Evolutionary conservation across 2,113 vertebrate genomes (phyloP), one percentile per base, ranked within the genome.

Genomic region (Lepisosteus osseus): DNA sequence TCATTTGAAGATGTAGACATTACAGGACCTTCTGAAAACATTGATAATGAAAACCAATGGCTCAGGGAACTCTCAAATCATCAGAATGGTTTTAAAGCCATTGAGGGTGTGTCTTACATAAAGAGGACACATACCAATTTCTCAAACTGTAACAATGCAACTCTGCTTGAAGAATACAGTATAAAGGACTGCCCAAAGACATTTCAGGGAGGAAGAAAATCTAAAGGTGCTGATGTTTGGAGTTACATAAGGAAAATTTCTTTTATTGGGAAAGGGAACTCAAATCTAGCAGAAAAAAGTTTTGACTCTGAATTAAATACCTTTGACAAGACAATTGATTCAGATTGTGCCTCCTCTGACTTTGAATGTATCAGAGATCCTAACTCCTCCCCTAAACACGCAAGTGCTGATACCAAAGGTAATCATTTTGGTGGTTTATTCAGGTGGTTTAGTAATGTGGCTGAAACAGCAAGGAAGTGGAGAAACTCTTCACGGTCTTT

Each of bases 221-320:
- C 89, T 13, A 94, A 90, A 74, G 85, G 86, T 69, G 90, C 88
- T 43, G 94, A 95, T 61, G 92, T 96, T 71, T 97, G 94, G 94
- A 94, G 85, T 79, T 96, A 96, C 84, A 78, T 96, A 78, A 95
- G 89, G 87, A 91, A 91, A 75, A 92, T 95, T 83, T 94, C 94
- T 44, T 72, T 94, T 66, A 82, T 90, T 67, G 87, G 87, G 77
- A 92, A 86, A 79, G 88, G 90, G 76, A 81, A 86, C 66, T 85
- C 91, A 40, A 89, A 84, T 61, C 84, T 84, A 68, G 77, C 88
- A 40, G 90, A 93, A 80, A 89, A 89, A 85, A 93, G 89, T 71
- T 86, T 87, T 67, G 91, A 93, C 76, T 90, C 86, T 6, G 89
- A 82, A 81, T 88, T 91, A 76, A 90, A 86, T 79, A 91, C 90